phyloP scores from a whole-genome alignment of 2,888 invertebrate genomes.

The Drosophila putrida region DNA sequence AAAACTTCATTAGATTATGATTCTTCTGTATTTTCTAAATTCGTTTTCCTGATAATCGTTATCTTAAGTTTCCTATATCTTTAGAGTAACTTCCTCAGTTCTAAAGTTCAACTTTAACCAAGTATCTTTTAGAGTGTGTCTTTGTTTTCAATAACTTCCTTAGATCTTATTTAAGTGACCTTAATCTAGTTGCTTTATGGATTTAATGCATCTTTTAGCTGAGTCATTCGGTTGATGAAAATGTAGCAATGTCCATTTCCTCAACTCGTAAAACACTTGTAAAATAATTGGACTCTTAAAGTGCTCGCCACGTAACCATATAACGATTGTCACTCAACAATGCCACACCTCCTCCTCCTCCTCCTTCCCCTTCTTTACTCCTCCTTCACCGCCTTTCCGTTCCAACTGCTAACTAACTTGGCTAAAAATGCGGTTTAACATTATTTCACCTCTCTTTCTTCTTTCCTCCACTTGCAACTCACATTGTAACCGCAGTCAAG shows the following conservation, averaged over 20 bases:
- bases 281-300: constrained; percentile 11
- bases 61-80: no score
- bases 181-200: no score
- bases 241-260: neutral
- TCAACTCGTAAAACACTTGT: neutral
- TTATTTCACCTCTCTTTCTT: constrained; percentile 31
- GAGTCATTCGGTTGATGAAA: no score
- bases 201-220: no score
- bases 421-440: constrained; percentile 64
- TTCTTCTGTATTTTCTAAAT: no score
- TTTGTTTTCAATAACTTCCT: no score
- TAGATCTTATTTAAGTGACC: no score
- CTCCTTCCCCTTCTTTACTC: neutral
- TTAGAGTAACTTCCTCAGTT: no score
- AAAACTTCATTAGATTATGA: no score
- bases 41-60: no score
- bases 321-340: constrained; percentile 34
- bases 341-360: constrained; percentile 14
- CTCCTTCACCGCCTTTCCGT: constrained; percentile 2
- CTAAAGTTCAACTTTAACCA: no score
- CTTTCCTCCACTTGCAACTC: neutral
- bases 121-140: no score
- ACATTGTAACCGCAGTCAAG: constrained; percentile 70
- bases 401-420: constrained; percentile 39
- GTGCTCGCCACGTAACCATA: constrained; percentile 14